Evolutionary conservation across 2,888 invertebrate genomes (phyloP).

Genomic region (Linnaemya vulpina): DNA sequence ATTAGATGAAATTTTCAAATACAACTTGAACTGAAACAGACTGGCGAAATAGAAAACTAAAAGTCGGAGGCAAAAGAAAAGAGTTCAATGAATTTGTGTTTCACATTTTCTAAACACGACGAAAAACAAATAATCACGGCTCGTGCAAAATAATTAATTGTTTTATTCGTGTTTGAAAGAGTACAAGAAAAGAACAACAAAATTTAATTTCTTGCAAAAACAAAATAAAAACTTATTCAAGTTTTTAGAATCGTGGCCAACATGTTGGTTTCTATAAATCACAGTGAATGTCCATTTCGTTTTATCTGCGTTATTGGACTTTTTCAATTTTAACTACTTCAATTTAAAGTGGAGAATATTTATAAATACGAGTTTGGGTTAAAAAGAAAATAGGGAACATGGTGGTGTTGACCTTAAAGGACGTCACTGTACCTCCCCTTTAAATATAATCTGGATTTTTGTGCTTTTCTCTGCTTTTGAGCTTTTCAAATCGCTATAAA

Average conservation of each 20-base stretch:
- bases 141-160: not conserved
- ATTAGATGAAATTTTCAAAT: slow-evolving; percentile 22
- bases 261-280: no score
- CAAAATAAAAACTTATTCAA: not conserved
- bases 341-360: no score
- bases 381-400: no score
- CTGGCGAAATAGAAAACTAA: not conserved
- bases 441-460: no score
- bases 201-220: slow-evolving; percentile 12
- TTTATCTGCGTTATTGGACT: no score
- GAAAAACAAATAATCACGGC: not conserved
- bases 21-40: not conserved
- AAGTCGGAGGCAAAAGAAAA: not conserved
- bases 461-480: no score
- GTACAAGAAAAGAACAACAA: slow-evolving; percentile 25
- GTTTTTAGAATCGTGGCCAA: not conserved
- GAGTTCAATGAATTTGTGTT: slow-evolving; percentile 26
- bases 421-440: no score
- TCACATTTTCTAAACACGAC: not conserved
- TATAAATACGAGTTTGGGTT: no score
- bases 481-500: no score
- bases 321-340: no score
- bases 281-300: no score
- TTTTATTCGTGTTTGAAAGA: not conserved
- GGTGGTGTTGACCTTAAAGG: no score